Base-by-base conservation (phyloP, 1,140 invertebrate genomes). In the Xylocopa sonorina region DNA sequence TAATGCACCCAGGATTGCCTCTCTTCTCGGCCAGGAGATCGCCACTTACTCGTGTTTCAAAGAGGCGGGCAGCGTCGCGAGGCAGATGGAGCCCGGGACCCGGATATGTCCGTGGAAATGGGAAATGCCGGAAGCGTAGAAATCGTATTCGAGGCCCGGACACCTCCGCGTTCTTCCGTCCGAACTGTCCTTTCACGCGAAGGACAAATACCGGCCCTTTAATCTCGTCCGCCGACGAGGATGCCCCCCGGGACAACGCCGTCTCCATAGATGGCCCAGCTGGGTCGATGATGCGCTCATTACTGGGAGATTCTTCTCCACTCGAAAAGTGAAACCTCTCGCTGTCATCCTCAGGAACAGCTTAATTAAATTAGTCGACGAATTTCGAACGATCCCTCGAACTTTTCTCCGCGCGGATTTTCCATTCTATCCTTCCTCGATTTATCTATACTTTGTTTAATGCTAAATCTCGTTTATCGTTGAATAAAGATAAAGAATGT, bases 1-100 rank as follows among this genome's bases (percentile, higher is more conserved):
- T 78, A 83, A 83, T 78, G 34, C 55, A 78, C 43, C 24, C 43
- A 48, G 43, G 27, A 82, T 82, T 82, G 68, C 55, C n/a, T 78
- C 53, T 46, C 48, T 78, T 73, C 67, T n/a, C 68, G 68, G 68
- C n/a, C 55, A 82, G 68, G 55, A 74, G 75, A 83, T 82, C 74
- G 75, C 24, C 63, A 74, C 68, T n/a, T n/a, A n/a, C n/a, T 83
- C 53, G 32, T 55, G 29, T 82, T 78, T 78, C 68, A 48, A 48
- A 48, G 41, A n/a, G 55, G 21, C 27, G 41, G 2, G n/a, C 2
- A 21, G 58, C 57, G 18, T 34, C 14, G 27, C 1, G 32, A 46
- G 29, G 43, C 18, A 82, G 62, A 72, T 48, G 21, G 21, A 21
- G 71, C 6, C 24, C n/a, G 43, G 46, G 62, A 46, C 43, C 53